Evolutionary conservation across 2,113 vertebrate species (phyloP), one percentile per base, ranked within the genome.

Genomic region (Nicator chloris): DNA sequence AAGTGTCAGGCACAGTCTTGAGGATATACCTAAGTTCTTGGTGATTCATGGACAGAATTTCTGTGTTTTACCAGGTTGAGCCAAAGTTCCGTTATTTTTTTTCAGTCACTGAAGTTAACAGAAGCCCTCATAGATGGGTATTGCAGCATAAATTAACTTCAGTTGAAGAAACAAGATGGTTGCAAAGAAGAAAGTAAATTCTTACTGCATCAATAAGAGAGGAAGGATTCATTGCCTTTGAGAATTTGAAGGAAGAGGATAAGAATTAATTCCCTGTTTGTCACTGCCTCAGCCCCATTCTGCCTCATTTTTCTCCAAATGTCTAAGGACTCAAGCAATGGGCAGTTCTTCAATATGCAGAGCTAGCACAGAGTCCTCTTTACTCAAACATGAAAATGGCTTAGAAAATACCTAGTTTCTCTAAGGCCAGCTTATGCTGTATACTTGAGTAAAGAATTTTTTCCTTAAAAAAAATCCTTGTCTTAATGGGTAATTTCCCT

Each of bases 401-500:
- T 88, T 84, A 75, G 72, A 51, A 92, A 92, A 86, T 60, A 68
- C 19, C 61, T 68, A 60, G 28, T 56, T 93, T 88, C 44, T 91
- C 53, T 77, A 85, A 95, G 78, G 69, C 50, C 40, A 79, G 33
- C 28, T 71, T 66, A 44, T 44, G 49, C 47, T 76, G 22, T 64
- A 49, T 63, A 45, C 26, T 70, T 51, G 24, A 93, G 57, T 64
- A 69, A 83, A 92, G 15, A 59, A 39, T 40, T 56, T 91, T 49
- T 61, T 57, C 44, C 26, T 63, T 35, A 9, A 40, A 79, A 92
- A 80, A 51, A 64, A 89, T 22, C 68, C 56, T 59, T 20, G 2
- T 72, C 86, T 95, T 93, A 92, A 73, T 84, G 53, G 53, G 26
- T 31, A 92, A 95, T 96, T 97, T 96, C 85, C 71, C 75, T 92